These are phyloP conservation scores for Dromaius novaehollandiae DNA, from an alignment of 2,113 vertebrate genomes.

Conservation along the genomic window DNA sequence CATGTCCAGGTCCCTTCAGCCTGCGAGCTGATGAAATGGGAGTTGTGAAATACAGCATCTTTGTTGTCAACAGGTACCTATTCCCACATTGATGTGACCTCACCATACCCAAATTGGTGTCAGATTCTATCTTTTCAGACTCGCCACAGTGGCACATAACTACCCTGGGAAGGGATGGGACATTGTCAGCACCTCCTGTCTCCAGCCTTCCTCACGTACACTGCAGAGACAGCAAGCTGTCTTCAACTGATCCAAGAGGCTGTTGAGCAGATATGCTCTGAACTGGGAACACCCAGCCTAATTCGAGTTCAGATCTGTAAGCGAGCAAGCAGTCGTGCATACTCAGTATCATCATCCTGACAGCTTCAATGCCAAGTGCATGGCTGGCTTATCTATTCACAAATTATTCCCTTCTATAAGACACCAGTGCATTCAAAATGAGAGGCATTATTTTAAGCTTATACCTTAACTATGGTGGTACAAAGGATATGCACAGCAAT, in stretches of 20 bases:
- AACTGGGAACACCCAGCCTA: neutral
- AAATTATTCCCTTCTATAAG: neutral
- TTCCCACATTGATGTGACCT: neutral
- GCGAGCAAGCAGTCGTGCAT: neutral
- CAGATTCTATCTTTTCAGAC: neutral
- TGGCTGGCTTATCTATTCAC: neutral
- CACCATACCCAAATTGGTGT: neutral
- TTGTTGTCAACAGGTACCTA: neutral
- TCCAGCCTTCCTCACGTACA: neutral
- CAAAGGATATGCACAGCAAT: neutral
- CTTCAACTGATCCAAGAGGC: neutral
- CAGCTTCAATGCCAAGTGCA: neutral
- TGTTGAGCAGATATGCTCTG: neutral
- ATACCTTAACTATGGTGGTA: neutral
- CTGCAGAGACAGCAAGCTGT: neutral
- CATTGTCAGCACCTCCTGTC: neutral
- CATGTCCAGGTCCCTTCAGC: neutral
- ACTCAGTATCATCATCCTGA: neutral
- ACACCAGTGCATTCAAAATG: neutral
- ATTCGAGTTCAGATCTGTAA: neutral
- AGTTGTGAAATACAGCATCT: neutral
- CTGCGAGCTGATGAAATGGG: fast-evolving
- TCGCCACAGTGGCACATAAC: neutral
- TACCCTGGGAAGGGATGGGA: neutral
- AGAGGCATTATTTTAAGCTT: neutral